phyloP scores from a whole-genome alignment of 2,113 vertebrate species.

The Carlito syrichta region DNA sequence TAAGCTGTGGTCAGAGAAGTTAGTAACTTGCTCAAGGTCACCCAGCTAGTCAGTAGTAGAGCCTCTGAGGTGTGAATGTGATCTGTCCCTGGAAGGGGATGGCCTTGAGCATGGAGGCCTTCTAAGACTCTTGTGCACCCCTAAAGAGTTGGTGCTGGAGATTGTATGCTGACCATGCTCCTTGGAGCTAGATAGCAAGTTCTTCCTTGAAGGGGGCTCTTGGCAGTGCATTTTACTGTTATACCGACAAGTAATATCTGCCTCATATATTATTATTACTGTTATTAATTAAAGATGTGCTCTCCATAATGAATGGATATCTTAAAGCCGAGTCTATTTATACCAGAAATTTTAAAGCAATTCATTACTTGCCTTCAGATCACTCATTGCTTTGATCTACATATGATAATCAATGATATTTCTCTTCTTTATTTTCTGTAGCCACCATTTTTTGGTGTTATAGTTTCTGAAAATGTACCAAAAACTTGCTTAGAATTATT shows the following conservation, averaged over 20 bases:
- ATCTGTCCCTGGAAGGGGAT: neutral
- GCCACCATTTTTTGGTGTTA: neutral
- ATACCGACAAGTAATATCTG: neutral
- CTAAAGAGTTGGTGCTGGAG: neutral
- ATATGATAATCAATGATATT: neutral
- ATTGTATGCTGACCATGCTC: neutral
- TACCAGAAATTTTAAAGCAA: conserved; percentile 8
- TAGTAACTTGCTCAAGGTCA: neutral
- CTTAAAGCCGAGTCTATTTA: neutral
- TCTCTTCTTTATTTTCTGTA: neutral
- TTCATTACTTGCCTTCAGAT: neutral
- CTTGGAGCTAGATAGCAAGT: neutral
- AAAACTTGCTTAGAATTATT: neutral
- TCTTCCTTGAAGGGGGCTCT: neutral
- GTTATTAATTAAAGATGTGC: neutral
- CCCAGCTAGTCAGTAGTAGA: neutral
- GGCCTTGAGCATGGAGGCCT: neutral
- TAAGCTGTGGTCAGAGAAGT: neutral
- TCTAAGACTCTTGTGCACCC: neutral
- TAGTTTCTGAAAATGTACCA: neutral
- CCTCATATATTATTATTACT: neutral
- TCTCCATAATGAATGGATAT: conserved; percentile 28
- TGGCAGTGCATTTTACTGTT: neutral
- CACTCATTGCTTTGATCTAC: conserved; percentile 3
- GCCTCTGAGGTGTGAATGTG: neutral